phyloP scores from a whole-genome alignment of 1,140 invertebrate species.

The Drosophila nannoptera region DNA sequence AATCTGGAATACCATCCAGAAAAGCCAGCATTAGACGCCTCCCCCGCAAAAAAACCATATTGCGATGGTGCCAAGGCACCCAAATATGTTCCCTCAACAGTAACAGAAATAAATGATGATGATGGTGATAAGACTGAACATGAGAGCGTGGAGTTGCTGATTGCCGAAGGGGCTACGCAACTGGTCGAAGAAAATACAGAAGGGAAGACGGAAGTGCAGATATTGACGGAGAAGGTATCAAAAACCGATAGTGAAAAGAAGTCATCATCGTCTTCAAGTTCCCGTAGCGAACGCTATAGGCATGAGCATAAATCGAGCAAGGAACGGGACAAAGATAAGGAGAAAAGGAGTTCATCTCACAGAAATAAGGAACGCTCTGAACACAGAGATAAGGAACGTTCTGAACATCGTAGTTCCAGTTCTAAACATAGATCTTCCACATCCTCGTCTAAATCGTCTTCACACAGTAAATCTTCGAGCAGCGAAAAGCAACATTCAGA shows the following conservation, averaged over 20 bases:
- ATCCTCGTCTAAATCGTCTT: conserved; percentile 47
- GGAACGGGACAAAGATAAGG: conserved; percentile 36
- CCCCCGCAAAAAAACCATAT: conserved; percentile 51
- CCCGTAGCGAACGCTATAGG: conserved; percentile 30
- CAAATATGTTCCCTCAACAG: conserved; percentile 78
- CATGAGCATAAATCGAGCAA: conserved; percentile 47
- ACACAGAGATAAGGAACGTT: conserved; percentile 47
- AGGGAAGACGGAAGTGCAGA: conserved; percentile 44
- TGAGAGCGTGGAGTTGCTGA: conserved; percentile 7
- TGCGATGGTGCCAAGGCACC: conserved; percentile 57
- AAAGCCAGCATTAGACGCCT: conserved; percentile 72
- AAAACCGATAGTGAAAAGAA: conserved; percentile 27
- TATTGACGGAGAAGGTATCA: neutral
- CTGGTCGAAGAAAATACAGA: conserved; percentile 12
- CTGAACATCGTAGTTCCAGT: conserved; percentile 39
- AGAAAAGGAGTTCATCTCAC: conserved; percentile 43
- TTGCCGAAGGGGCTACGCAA: conserved; percentile 25
- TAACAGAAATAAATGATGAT: conserved; percentile 25
- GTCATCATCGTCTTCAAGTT: conserved; percentile 11
- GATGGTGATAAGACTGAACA: conserved; percentile 25
- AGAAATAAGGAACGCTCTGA: conserved; percentile 50
- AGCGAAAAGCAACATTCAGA: conserved; percentile 52
- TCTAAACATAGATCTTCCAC: conserved; percentile 58
- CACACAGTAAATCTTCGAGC: conserved; percentile 56
- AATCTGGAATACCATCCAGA: conserved; percentile 74